Evolutionary conservation across 2,797 vertebrate genomes (phyloP).

Genomic region (Hoplostethus mediterraneus): DNA sequence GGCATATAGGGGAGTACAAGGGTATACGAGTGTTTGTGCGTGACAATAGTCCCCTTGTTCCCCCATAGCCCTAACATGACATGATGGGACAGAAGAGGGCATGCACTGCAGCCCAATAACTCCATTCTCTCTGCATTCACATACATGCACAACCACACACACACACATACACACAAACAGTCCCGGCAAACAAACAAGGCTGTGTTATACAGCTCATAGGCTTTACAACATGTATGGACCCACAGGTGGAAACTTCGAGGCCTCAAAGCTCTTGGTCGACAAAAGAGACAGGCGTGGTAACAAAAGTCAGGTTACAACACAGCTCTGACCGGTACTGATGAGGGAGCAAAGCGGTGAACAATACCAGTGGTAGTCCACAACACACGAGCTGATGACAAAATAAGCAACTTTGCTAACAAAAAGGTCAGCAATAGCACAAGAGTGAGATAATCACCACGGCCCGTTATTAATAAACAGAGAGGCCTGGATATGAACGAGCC

Average conservation of each 20-base stretch:
- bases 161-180: slow-evolving; percentile 14
- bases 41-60: slow-evolving; percentile 75
- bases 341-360: neutral
- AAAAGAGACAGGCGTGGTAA: slow-evolving; percentile 47
- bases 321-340: slow-evolving; percentile 24
- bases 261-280: slow-evolving; percentile 47
- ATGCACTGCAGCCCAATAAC: slow-evolving; percentile 46
- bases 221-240: slow-evolving; percentile 36
- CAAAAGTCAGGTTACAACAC: slow-evolving; percentile 40
- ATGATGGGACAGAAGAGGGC: slow-evolving; percentile 46
- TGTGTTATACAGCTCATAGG: slow-evolving; percentile 14
- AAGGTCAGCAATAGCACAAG: slow-evolving; percentile 18
- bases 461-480: neutral
- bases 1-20: slow-evolving; percentile 20
- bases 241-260: slow-evolving; percentile 12
- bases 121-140: slow-evolving; percentile 27
- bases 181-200: slow-evolving; percentile 35
- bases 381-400: slow-evolving; percentile 44
- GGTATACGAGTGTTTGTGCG: slow-evolving; percentile 31
- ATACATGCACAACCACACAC: neutral
- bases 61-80: slow-evolving; percentile 49
- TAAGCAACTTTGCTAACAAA: slow-evolving; percentile 34
- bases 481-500: neutral
- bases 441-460: slow-evolving; percentile 1
- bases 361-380: neutral